Conservation (phyloP, 2,888 invertebrate species). For the Drosophila siamana region DNA sequence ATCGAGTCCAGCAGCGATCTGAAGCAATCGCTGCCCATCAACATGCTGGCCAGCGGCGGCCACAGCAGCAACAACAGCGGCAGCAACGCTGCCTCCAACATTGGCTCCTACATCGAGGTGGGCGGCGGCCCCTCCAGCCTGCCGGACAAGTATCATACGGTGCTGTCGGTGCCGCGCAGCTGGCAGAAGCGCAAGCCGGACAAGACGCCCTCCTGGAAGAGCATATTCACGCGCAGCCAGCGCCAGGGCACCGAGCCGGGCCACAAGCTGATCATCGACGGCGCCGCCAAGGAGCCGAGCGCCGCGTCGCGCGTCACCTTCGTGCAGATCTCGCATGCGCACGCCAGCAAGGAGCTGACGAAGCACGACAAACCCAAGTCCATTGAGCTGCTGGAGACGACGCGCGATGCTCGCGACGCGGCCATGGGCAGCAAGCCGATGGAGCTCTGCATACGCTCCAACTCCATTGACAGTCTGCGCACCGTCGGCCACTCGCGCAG, state of each 20-base stretch:
- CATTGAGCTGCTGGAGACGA: conserved; percentile 84
- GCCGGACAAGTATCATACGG: conserved; percentile 94
- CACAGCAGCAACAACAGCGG: conserved; percentile 24
- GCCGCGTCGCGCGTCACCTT: conserved; percentile 81
- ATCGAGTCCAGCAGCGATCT: conserved; percentile 83
- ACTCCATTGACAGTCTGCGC: conserved; percentile 85
- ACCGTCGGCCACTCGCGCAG: conserved; percentile 87
- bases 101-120: conserved; percentile 89
- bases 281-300: conserved; percentile 58
- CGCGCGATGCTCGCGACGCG: conserved; percentile 64
- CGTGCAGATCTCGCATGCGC: conserved; percentile 76
- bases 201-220: conserved; percentile 85
- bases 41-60: conserved; percentile 70
- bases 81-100: conserved; percentile 79
- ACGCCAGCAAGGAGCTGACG: conserved; percentile 77
- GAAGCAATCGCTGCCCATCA: conserved; percentile 85
- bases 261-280: conserved; percentile 61
- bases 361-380: conserved; percentile 84
- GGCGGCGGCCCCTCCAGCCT: conserved; percentile 92
- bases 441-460: conserved; percentile 85
- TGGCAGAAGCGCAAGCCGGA: conserved; percentile 85
- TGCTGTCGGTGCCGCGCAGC: conserved; percentile 92
- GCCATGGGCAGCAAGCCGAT: conserved; percentile 78
- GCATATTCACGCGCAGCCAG: conserved; percentile 85
- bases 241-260: conserved; percentile 76